Percentiles rank a stretch among this genome's conserved stretches.
phyloP scores from a whole-genome alignment of 2,797 vertebrate genomes.

The Sparus aurata region DNA sequence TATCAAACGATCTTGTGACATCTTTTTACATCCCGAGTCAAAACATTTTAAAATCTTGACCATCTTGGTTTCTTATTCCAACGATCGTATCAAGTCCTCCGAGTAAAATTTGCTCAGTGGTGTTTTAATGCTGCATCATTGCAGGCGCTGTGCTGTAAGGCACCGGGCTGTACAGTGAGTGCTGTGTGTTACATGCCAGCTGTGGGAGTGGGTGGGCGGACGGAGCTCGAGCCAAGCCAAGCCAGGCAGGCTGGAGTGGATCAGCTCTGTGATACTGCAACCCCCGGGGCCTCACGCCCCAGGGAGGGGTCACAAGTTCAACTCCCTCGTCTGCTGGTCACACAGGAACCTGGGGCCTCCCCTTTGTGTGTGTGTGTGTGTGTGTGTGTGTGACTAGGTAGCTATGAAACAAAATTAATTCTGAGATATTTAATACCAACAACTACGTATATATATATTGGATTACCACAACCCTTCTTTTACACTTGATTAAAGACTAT shows the following conservation, averaged over 20 bases:
- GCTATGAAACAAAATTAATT: constrained; percentile 13
- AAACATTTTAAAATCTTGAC: background rate
- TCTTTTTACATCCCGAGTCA: background rate
- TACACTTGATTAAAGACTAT: constrained; percentile 18
- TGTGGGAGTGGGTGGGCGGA: constrained; percentile 73
- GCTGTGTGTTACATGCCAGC: constrained; percentile 76
- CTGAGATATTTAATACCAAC: constrained; percentile 3
- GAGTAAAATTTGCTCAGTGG: constrained; percentile 27
- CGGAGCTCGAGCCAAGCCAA: constrained; percentile 61
- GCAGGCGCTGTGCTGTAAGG: constrained; percentile 51
- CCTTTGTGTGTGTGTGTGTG: constrained; percentile 23
- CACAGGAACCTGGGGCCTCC: constrained; percentile 76
- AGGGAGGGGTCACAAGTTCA: constrained; percentile 87
- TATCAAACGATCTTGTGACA: background rate
- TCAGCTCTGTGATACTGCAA: constrained; percentile 82
- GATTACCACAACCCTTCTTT: constrained; percentile 29
- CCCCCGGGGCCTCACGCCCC: constrained; percentile 77
- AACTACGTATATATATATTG: constrained; percentile 4
- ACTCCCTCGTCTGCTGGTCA: constrained; percentile 80
- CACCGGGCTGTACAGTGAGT: constrained; percentile 62
- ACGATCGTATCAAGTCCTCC: constrained; percentile 24
- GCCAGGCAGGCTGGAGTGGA: constrained; percentile 79
- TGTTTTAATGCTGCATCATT: constrained; percentile 52
- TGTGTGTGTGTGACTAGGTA: constrained; percentile 21
- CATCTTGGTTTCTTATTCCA: constrained; percentile 6